Evolutionary conservation across 35 echinoderm and acorn worm species (phyloP).

Genomic region (Heliocidaris erythrogramma): DNA sequence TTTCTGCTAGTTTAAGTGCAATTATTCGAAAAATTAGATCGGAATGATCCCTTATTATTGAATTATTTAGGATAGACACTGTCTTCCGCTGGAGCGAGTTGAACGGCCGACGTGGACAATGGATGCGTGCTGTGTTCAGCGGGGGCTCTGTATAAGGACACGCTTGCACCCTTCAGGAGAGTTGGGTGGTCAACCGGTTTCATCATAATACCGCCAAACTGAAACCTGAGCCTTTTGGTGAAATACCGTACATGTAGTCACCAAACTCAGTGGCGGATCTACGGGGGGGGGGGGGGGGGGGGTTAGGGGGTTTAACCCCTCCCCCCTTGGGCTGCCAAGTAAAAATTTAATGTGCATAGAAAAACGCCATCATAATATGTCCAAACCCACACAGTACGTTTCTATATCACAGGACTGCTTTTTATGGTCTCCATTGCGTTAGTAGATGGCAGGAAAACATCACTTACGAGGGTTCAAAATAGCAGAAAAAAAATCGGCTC

Average conservation of each 20-base stretch:
- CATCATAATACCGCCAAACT: not conserved
- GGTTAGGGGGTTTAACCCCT: too few species aligned
- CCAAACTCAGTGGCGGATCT: too few species aligned
- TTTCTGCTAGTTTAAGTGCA: not conserved
- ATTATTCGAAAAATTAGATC: not conserved
- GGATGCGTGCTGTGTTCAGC: not conserved
- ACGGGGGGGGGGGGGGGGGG: too few species aligned
- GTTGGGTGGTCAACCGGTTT: not conserved
- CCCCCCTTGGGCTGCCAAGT: too few species aligned
- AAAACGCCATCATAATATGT: too few species aligned
- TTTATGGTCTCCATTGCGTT: too few species aligned
- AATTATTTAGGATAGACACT: not conserved
- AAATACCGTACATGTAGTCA: not conserved
- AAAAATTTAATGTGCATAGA: too few species aligned
- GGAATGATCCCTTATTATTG: not conserved
- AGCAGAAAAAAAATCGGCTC: too few species aligned
- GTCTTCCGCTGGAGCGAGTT: not conserved
- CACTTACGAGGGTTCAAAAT: too few species aligned
- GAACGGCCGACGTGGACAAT: not conserved
- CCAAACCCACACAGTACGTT: too few species aligned
- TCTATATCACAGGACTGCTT: too few species aligned
- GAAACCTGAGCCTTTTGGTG: not conserved
- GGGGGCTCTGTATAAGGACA: not conserved
- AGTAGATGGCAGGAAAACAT: too few species aligned
- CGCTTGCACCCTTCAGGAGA: not conserved